Base-by-base conservation (phyloP, 2,797 vertebrate genomes). In the Crax fasciolata region DNA sequence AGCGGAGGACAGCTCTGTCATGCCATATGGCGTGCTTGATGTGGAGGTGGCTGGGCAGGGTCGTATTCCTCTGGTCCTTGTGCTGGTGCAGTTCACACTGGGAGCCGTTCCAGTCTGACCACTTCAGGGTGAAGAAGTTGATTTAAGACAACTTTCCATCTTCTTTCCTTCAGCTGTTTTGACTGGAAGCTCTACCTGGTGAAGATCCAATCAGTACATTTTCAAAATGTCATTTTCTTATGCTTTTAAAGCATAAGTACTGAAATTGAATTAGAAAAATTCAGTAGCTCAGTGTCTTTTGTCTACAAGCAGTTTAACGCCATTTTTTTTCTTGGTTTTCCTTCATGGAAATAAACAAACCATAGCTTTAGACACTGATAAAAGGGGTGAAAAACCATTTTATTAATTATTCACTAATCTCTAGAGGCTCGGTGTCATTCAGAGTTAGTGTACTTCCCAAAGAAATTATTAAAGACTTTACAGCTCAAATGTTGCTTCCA, bases 401-500 rank as follows among this genome's bases (percentile, higher is more conserved):
- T 91, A 81, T 84, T 39, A 91, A 89, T 94, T 96, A 94, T 89
- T 96, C 68, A 82, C 1, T 87, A 79, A 84, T 88, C 80, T 90
- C 83, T 27, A 93, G 90, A 84, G 81, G 20, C 49, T 84, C 5
- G 1, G 43, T 89, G 54, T 93, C 72, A 38, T 78, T 80, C 91
- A 79, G 71, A 91, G 67, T 93, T 94, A 91, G 54, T 23, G 27
- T 43, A n/a, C n/a, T 89, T 63, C 62, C 62, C 84, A 75, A 68
- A 95, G 63, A 94, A 82, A 85, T 75, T 84, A 54, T 41, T 74
- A 12, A 89, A 77, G 27, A 43, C 41, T 74, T 65, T 59, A 39
- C 49, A 54, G 20, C 78, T 87, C 58, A 78, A 49, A 13, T 23
- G 30, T 86, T 92, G 62, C 46, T 85, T 38, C 13, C 7, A 5